Base-by-base conservation (phyloP, 2,113 vertebrate species). In the Ctenodactylus gundi region DNA sequence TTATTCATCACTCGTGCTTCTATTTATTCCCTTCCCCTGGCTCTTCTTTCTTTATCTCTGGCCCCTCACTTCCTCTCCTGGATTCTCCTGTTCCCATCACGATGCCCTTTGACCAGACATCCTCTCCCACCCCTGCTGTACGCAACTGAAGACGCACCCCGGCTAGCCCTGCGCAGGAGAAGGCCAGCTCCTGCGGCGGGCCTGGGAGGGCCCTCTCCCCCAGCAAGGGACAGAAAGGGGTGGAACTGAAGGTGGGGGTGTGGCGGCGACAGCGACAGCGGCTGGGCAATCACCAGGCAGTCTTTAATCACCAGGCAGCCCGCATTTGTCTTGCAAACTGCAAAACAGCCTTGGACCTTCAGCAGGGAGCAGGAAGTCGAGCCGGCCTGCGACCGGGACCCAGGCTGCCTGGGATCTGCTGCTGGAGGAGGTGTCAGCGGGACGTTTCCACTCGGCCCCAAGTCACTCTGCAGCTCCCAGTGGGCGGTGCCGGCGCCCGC, bases 31-130 rank as follows among this genome's bases (percentile, higher is more conserved):
- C 77, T 75, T 65, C 77, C 82, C 86, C 67, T 17, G 20, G 77
- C 92, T 94, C 92, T 85, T 44, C 27, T 80, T 88, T 73, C 91
- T 96, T 97, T 95, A 92, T 96, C 96, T 95, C 77, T 2, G 81
- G 76, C n/a, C 76, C 86, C 95, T 77, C 27, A n/a, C 90, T 97
- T 97, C 97, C 94, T 96, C 92, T 90, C 57, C 95, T 77, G 31
- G 72, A 65, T 89, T 95, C 96, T 95, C 91, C 80, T 2, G 44
- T 95, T 95, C 68, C 92, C 97, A 90, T 95, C 91, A 89, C n/a
- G 0, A 64, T 95, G 96, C 85, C 94, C 96, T 97, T 95, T 96
- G 97, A 97, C 96, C 96, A 80, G 46, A 96, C 93, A 95, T 93
- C 90, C 94, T 95, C 92, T 94, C 81, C 62, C 55, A 4, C 6